A percentile compares a stretch with the other conserved stretches of the same genome.
Evolutionary conservation across 1,140 invertebrate genomes (phyloP).

Genomic region (Meloidogyne exigua): DNA sequence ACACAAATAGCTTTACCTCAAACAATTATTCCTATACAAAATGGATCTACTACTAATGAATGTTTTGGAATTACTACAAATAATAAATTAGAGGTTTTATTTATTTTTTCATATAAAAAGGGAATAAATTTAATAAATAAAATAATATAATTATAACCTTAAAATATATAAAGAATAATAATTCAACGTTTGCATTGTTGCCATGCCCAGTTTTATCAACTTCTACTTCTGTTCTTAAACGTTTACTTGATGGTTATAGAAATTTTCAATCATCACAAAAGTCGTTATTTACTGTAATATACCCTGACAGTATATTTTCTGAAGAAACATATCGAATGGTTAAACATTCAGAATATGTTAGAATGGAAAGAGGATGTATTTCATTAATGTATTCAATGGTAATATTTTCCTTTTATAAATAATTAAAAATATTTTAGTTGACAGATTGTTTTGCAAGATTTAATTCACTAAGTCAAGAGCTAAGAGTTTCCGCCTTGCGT

Average conservation of each 20-base stretch:
- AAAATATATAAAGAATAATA: not conserved
- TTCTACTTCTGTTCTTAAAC: constrained; percentile 35
- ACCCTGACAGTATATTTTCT: constrained; percentile 52
- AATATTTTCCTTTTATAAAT: constrained; percentile 7
- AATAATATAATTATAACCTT: not conserved
- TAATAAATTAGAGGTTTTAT: not conserved
- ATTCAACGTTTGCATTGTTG: constrained; percentile 37
- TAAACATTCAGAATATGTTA: constrained; percentile 51
- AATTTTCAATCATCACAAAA: constrained; percentile 52
- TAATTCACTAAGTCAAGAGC: constrained; percentile 35
- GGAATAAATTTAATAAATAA: not conserved
- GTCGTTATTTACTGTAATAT: constrained; percentile 53
- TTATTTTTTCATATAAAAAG: not conserved
- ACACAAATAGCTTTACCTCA: constrained; percentile 1
- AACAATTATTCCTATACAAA: constrained; percentile 6
- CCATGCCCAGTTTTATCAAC: constrained; percentile 33
- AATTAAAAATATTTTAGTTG: constrained; percentile 13
- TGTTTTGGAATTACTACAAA: not conserved
- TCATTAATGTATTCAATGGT: constrained; percentile 52
- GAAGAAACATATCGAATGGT: constrained; percentile 45
- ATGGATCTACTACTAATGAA: too few relatives aligned
- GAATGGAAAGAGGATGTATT: constrained; percentile 52
- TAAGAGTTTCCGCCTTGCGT: constrained; percentile 39
- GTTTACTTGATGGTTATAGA: constrained; percentile 44
- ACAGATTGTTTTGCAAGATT: constrained; percentile 54